A percentile compares a stretch with the other conserved stretches of the same genome.
These are phyloP conservation scores for Anguilla rostrata DNA, from an alignment of 2,113 vertebrate genomes.

Conservation along the genomic window DNA sequence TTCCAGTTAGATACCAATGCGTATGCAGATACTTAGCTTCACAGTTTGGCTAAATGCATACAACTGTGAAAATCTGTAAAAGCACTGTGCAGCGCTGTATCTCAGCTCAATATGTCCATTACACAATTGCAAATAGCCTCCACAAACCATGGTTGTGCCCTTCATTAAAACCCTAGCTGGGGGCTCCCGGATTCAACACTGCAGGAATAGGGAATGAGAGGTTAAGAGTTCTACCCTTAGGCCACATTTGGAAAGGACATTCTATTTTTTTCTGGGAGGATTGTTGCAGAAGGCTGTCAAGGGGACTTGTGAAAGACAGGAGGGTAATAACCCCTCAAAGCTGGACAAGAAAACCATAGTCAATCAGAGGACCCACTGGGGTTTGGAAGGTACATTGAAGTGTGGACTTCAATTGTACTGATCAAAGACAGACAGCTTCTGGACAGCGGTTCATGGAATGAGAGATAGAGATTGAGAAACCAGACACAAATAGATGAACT, in stretches of 20 bases:
- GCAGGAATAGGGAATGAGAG: background rate
- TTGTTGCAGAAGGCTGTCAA: background rate
- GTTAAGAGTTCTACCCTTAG: background rate
- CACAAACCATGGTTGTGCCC: too few relatives aligned
- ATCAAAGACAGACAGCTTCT: background rate
- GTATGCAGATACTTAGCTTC: too few relatives aligned
- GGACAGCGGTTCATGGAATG: background rate
- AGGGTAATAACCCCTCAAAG: background rate
- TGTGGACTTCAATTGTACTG: background rate
- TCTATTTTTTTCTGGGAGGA: background rate
- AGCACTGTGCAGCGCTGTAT: too few relatives aligned
- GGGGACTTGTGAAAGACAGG: constrained; percentile 11
- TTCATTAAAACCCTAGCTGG: too few relatives aligned
- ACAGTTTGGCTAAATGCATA: too few relatives aligned
- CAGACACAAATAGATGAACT: too few relatives aligned
- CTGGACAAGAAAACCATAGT: background rate
- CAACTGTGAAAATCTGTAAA: too few relatives aligned
- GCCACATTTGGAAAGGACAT: background rate
- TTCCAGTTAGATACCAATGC: too few relatives aligned
- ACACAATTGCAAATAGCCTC: too few relatives aligned
- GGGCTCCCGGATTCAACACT: too few relatives aligned
- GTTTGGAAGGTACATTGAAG: background rate
- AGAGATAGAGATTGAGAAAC: background rate
- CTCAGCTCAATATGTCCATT: too few relatives aligned
- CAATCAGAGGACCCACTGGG: background rate